Evolutionary conservation across 64 coral and sea anemone genomes (phyloP), one percentile per base, ranked within the genome.

Genomic region (Montipora efflorescens): DNA sequence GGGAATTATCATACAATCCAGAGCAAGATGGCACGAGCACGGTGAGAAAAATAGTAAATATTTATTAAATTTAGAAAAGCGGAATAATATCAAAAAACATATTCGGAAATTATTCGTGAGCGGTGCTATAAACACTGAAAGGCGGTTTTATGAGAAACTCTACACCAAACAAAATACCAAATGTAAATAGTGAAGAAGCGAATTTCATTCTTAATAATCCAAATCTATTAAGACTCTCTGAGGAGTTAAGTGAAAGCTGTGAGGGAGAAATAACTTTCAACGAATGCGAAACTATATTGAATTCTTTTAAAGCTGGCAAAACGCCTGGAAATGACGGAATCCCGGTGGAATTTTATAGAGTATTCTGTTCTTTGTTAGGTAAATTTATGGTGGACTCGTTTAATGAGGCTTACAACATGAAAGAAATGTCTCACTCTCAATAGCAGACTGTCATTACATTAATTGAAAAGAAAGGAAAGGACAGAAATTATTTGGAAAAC

Each of bases 11-110:
- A 9, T 79, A 14, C 47, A 55, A 21, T 47, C 87, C 8, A 87
- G 66, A 53, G 83, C 2, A 4, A 5, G 66, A 67, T 87, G 83
- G 83, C 23, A 23, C 23, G 83, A 87, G 46, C 83, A 87, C 5
- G 83, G 83, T 49, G 84, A 48, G 23, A 88, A 88, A 88, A 88
- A 88, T 48, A 88, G 67, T 45, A 75, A 88, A 88, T 15, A 88
- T 74, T 88, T 88, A 75, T 66, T 88, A 45, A 73, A 64, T 49
- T 14, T 57, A 57, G 53, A 57, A 57, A 57, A 57, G 53, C 53
- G 53, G 53, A 57, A 57, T 57, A 57, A 57, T 57, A 57, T 57
- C 53, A 57, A 57, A 57, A 57, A 57, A 57, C 53, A 57, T 8
- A 57, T 57, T 57, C 5, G 3, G 53, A 57, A 57, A 57, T 57